A percentile compares a stretch with the other conserved stretches of the same genome.
Conservation (phyloP, 2,888 invertebrate genomes). For the Charanyca ferruginea region DNA sequence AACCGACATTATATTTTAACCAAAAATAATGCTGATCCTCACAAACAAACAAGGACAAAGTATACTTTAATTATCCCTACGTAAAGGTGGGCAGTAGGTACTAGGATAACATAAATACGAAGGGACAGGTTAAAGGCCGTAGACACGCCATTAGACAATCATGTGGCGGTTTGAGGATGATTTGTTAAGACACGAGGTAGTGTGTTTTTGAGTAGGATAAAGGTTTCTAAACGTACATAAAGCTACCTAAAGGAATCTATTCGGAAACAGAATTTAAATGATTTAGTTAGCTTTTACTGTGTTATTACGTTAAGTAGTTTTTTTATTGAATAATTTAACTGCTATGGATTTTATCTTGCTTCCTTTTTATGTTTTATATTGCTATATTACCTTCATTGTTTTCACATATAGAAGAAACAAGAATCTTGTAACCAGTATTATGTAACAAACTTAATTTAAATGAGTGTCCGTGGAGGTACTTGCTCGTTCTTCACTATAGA, state of each 20-base stretch:
- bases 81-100: constrained; percentile 21
- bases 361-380: too few relatives aligned
- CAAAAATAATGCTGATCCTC: constrained; percentile 47
- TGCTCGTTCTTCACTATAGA: too few relatives aligned
- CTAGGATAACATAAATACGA: constrained; percentile 45
- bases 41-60: constrained; percentile 14
- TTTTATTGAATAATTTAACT: too few relatives aligned
- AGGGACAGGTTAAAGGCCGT: constrained; percentile 39
- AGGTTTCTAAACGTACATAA: neutral
- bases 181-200: constrained; percentile 21
- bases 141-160: constrained; percentile 51
- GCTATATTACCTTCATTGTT: too few relatives aligned
- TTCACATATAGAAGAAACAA: too few relatives aligned
- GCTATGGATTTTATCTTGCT: too few relatives aligned
- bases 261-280: too few relatives aligned
- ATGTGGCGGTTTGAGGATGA: constrained; percentile 32
- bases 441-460: too few relatives aligned
- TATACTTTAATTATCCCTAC: constrained; percentile 47
- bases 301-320: too few relatives aligned
- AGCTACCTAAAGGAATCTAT: neutral
- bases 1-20: constrained; percentile 38
- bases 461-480: too few relatives aligned
- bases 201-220: constrained; percentile 5
- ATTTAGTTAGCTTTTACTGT: too few relatives aligned
- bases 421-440: too few relatives aligned